These are phyloP conservation scores for Orthosia gothica DNA, from an alignment of 2,888 invertebrate species.

Conservation along the genomic window DNA sequence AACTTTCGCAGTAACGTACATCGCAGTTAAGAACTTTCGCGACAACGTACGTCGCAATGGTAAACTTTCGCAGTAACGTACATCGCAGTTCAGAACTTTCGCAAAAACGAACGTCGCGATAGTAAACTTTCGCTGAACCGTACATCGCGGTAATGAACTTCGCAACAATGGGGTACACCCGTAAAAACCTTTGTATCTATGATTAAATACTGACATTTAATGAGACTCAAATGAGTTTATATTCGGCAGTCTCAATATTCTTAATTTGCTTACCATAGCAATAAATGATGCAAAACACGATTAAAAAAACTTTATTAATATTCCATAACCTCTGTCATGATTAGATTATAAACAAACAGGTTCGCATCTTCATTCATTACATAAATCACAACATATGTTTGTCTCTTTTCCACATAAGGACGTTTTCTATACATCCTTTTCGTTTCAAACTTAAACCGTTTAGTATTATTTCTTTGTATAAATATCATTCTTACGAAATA, in stretches of 20 bases:
- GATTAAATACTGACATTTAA: too few relatives aligned
- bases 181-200: too few relatives aligned
- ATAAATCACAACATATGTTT: conserved; percentile 42
- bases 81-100: too few relatives aligned
- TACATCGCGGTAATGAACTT: too few relatives aligned
- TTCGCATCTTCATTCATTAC: conserved; percentile 35
- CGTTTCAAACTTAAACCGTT: conserved; percentile 35
- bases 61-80: too few relatives aligned
- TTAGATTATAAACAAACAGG: conserved; percentile 51
- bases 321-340: conserved; percentile 41
- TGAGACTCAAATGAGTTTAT: background rate
- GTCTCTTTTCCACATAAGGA: conserved; percentile 56
- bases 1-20: too few relatives aligned
- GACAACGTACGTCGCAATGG: too few relatives aligned
- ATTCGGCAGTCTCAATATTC: background rate
- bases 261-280: conserved; percentile 3
- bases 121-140: too few relatives aligned
- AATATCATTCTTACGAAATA: conserved; percentile 54
- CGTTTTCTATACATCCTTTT: conserved; percentile 38
- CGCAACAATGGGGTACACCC: too few relatives aligned
- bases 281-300: conserved; percentile 35
- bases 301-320: conserved; percentile 36
- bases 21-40: too few relatives aligned
- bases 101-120: too few relatives aligned
- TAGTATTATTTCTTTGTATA: conserved; percentile 40